Percentiles rank a stretch among this genome's conserved stretches.
phyloP scores from a whole-genome alignment of 2,888 invertebrate genomes.

The Junonia oenone region DNA sequence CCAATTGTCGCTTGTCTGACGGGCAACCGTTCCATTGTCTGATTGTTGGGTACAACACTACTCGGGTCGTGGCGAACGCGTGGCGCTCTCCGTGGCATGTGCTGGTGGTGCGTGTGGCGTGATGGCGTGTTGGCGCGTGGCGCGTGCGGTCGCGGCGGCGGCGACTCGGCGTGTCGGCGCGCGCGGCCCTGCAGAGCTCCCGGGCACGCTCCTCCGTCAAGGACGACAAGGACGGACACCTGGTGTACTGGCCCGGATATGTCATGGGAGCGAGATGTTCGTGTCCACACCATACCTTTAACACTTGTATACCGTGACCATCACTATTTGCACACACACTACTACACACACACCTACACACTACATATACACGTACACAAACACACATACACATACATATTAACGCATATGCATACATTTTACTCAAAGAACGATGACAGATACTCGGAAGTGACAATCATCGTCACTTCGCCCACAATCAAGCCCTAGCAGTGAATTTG shows the following conservation, averaged over 20 bases:
- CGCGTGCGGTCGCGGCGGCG: conserved; percentile 42
- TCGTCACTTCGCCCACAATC: conserved; percentile 32
- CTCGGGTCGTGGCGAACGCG: conserved; percentile 79
- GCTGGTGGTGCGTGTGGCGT: conserved; percentile 38
- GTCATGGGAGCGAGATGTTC: conserved; percentile 99
- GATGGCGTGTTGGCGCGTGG: conserved; percentile 34
- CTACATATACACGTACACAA: conserved; percentile 21
- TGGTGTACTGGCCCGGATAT: conserved; percentile 99
- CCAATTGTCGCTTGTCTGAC: conserved; percentile 81
- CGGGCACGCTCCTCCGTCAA: conserved; percentile 93
- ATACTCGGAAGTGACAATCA: conserved; percentile 29
- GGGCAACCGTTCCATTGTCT: conserved; percentile 81
- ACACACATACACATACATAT: conserved; percentile 31
- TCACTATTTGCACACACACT: conserved; percentile 30
- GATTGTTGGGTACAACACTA: conserved; percentile 81
- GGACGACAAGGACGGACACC: conserved; percentile 99
- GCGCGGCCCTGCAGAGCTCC: conserved; percentile 83
- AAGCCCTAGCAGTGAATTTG: conserved; percentile 44
- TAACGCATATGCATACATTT: conserved; percentile 26
- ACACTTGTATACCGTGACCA: conserved; percentile 39
- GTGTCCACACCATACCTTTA: conserved; percentile 86
- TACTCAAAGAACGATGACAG: conserved; percentile 29
- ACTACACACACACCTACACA: conserved; percentile 29
- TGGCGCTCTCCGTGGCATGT: conserved; percentile 66
- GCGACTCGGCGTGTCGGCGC: conserved; percentile 35